These are phyloP conservation scores for Sula dactylatra DNA, from an alignment of 2,113 vertebrate genomes.

Conservation along the genomic window DNA sequence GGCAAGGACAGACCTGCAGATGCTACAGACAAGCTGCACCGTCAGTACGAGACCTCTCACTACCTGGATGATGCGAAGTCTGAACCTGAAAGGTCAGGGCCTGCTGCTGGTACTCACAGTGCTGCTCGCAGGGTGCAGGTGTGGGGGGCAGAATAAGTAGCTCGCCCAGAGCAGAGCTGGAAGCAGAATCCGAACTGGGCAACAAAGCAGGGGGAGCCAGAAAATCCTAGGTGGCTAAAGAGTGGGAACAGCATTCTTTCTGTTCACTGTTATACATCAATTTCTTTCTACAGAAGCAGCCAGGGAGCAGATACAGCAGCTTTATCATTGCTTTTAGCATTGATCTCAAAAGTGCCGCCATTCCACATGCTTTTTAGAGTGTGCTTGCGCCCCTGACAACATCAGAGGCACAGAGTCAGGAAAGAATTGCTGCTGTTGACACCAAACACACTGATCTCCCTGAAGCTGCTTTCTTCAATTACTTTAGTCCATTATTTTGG, in stretches of 20 bases:
- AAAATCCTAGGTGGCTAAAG: not conserved
- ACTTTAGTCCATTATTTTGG: not conserved
- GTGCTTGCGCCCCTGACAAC: not conserved
- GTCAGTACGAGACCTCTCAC: rapidly evolving
- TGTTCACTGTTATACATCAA: not conserved
- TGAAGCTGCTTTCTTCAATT: not conserved
- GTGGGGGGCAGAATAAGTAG: not conserved
- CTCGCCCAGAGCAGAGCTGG: not conserved
- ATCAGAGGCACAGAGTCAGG: not conserved
- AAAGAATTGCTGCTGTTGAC: not conserved
- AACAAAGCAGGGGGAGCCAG: not conserved
- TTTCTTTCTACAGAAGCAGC: not conserved
- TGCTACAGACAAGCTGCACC: not conserved
- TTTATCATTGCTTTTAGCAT: not conserved
- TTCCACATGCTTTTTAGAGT: not conserved
- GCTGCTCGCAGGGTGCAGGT: not conserved
- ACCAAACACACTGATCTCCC: not conserved
- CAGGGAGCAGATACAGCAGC: not conserved
- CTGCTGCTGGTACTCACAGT: not conserved
- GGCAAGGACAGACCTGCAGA: not conserved
- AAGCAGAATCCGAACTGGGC: not conserved
- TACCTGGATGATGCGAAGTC: not conserved
- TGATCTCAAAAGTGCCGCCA: not conserved
- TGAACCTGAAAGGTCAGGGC: not conserved
- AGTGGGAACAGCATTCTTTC: not conserved